These are phyloP conservation scores for Trematomus loennbergii DNA, from an alignment of 2,113 vertebrate species.

Conservation along the genomic window DNA sequence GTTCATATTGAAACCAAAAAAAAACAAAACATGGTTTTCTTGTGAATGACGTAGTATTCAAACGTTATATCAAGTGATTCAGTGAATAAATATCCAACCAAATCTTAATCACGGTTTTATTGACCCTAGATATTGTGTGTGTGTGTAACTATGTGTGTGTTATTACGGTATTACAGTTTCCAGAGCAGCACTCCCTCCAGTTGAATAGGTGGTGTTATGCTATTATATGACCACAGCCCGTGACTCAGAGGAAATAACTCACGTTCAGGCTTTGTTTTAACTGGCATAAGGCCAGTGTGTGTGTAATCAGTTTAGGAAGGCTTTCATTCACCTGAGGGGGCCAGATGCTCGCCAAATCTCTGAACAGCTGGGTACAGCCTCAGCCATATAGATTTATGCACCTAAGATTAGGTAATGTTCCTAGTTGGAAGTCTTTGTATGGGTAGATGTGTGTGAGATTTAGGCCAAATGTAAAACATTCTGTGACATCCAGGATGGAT, in stretches of 20 bases:
- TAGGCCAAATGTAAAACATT: neutral
- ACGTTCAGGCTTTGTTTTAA: slow-evolving; percentile 27
- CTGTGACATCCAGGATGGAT: neutral
- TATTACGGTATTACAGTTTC: slow-evolving; percentile 26
- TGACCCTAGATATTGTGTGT: neutral
- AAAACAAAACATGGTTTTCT: too few relatives aligned
- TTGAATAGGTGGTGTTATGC: slow-evolving; percentile 46
- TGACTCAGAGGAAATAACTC: slow-evolving; percentile 73
- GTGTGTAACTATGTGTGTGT: slow-evolving; percentile 22
- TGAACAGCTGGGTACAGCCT: slow-evolving; percentile 66
- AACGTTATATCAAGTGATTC: too few relatives aligned
- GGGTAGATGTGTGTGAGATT: slow-evolving; percentile 12
- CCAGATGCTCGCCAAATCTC: slow-evolving; percentile 70
- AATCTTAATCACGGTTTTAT: too few relatives aligned
- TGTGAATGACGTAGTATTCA: too few relatives aligned
- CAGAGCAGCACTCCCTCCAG: slow-evolving; percentile 33
- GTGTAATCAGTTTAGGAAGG: slow-evolving; percentile 48
- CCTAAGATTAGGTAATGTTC: slow-evolving; percentile 8
- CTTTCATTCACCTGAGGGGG: slow-evolving; percentile 49
- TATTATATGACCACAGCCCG: slow-evolving; percentile 42
- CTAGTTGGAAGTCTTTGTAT: neutral
- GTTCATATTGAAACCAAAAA: too few relatives aligned
- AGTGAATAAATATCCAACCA: too few relatives aligned
- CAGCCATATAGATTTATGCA: slow-evolving; percentile 15
- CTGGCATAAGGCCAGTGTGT: slow-evolving; percentile 31